Conservation (phyloP, 2,888 invertebrate genomes). For the Chloroclystis v-ata region DNA sequence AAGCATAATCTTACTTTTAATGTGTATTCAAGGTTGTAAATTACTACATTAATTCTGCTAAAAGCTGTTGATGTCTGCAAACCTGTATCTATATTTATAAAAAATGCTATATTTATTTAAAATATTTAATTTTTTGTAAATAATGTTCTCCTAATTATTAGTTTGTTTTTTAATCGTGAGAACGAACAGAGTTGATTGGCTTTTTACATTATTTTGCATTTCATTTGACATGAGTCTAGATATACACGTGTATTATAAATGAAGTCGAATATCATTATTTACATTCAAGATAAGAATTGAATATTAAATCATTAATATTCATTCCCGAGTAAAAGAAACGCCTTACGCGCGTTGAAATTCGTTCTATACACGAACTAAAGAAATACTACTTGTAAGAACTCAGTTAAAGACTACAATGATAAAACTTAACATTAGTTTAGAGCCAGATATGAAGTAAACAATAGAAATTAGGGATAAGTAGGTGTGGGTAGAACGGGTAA, state of each 20-base stretch:
- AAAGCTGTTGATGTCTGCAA: conserved; percentile 6
- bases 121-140: not conserved
- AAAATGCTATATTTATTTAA: conserved; percentile 18
- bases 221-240: too few relatives aligned
- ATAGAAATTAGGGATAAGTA: too few relatives aligned
- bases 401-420: too few relatives aligned
- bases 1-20: conserved; percentile 4
- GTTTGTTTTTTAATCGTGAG: not conserved
- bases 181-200: not conserved
- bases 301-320: too few relatives aligned
- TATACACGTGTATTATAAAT: too few relatives aligned
- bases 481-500: too few relatives aligned
- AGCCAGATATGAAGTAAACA: too few relatives aligned
- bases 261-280: too few relatives aligned
- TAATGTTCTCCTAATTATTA: not conserved
- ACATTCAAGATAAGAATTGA: too few relatives aligned
- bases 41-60: conserved; percentile 11
- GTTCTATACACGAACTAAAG: not conserved
- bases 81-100: conserved; percentile 26
- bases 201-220: too few relatives aligned
- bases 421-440: too few relatives aligned
- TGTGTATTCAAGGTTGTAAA: conserved; percentile 5
- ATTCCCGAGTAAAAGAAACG: too few relatives aligned
- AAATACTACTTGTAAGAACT: not conserved
- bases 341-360: not conserved